Conservation (phyloP, 2,888 invertebrate species). For the Incurvaria masculella region DNA sequence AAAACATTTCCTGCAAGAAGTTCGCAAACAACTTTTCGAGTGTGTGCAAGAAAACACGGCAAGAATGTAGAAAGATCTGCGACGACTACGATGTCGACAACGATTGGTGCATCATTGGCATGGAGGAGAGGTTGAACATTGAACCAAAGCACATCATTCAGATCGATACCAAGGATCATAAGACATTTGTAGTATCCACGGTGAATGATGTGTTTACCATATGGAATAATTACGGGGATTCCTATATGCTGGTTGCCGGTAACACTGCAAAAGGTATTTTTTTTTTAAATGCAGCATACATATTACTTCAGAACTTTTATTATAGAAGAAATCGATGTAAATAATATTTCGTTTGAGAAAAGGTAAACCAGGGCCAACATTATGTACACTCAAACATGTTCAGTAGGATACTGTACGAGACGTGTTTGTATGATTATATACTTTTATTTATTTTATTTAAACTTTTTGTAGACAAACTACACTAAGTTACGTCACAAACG, state of each 20-base stretch:
- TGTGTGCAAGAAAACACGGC: constrained; percentile 17
- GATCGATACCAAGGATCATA: constrained; percentile 41
- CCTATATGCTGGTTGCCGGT: constrained; percentile 62
- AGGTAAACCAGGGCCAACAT: too few relatives aligned
- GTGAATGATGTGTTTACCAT: constrained; percentile 46
- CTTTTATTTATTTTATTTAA: too few relatives aligned
- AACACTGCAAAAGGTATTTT: constrained; percentile 67
- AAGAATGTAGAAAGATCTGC: constrained; percentile 28
- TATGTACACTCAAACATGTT: too few relatives aligned
- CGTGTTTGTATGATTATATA: too few relatives aligned
- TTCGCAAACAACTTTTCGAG: not conserved
- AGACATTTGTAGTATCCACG: constrained; percentile 48
- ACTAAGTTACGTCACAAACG: too few relatives aligned
- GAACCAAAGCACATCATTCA: constrained; percentile 30
- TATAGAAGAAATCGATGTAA: too few relatives aligned
- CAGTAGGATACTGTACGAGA: too few relatives aligned
- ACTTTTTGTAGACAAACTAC: too few relatives aligned
- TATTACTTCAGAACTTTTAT: not conserved
- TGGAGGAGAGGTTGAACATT: constrained; percentile 9
- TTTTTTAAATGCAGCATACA: not conserved
- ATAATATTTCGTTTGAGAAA: too few relatives aligned
- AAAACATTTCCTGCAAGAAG: constrained; percentile 21
- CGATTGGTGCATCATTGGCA: constrained; percentile 30
- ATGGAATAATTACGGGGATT: constrained; percentile 37
- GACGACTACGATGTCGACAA: constrained; percentile 25